These are phyloP conservation scores for Gryon sp. DNA, from an alignment of 1,140 invertebrate genomes.

Conservation along the genomic window DNA sequence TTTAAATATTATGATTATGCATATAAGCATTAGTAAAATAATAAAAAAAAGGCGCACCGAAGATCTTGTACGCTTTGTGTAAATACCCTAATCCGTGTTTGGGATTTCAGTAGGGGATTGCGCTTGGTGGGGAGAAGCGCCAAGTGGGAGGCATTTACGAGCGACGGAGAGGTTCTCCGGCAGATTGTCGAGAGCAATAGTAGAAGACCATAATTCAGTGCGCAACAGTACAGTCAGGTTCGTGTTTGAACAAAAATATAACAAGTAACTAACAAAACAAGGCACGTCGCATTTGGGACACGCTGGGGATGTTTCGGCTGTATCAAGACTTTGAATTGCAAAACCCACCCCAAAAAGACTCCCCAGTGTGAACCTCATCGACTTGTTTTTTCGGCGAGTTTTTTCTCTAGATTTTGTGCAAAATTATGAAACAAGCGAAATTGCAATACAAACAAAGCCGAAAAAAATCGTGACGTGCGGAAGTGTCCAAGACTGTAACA, in stretches of 20 bases:
- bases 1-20: background rate
- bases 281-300: background rate
- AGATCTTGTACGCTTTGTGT: constrained; percentile 10
- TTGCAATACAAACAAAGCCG: no score
- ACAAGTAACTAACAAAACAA: background rate
- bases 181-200: constrained; percentile 36
- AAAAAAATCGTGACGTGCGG: background rate
- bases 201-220: constrained; percentile 42
- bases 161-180: constrained; percentile 4
- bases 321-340: no score
- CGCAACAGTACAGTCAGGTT: constrained; percentile 39
- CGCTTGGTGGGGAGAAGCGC: background rate
- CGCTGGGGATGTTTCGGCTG: constrained; percentile 10
- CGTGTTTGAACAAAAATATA: constrained; percentile 12
- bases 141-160: constrained; percentile 7
- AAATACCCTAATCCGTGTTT: constrained; percentile 2
- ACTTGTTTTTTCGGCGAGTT: background rate
- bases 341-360: no score
- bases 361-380: background rate
- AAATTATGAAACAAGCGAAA: no score
- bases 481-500: background rate
- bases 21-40: background rate
- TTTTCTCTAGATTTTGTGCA: no score
- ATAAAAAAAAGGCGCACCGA: background rate
- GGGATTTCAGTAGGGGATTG: background rate